Percentiles rank a stretch among this genome's conserved stretches.
These are phyloP conservation scores for Pelvicachromis taeniatus DNA, from an alignment of 2,113 vertebrate genomes.

Conservation along the genomic window DNA sequence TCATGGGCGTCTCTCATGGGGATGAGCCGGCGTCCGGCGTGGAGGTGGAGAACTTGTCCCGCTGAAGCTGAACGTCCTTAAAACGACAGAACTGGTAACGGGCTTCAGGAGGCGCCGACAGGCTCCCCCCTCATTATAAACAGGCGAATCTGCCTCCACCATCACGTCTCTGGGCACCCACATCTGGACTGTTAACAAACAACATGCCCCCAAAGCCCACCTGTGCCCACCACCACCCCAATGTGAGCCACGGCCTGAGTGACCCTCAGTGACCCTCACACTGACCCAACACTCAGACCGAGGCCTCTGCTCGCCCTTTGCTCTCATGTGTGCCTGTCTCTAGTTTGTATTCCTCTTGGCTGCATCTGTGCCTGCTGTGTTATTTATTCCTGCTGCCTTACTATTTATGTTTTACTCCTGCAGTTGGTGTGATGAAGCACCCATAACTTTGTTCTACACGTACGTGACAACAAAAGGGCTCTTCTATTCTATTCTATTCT, in stretches of 20 bases:
- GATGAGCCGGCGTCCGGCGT: neutral
- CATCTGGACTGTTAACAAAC: neutral
- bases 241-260: neutral
- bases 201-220: neutral
- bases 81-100: neutral
- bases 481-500: neutral
- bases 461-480: neutral
- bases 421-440: neutral
- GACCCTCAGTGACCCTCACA: neutral
- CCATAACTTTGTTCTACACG: neutral
- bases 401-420: neutral
- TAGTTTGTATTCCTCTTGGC: accelerated
- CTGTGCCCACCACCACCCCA: neutral
- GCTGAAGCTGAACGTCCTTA: neutral
- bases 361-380: neutral
- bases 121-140: neutral
- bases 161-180: neutral
- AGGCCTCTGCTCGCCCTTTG: accelerated
- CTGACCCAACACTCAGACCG: neutral
- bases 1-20: neutral
- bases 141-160: neutral
- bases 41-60: neutral
- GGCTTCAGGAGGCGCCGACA: accelerated
- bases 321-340: neutral
- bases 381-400: neutral